phyloP scores from a whole-genome alignment of 2,888 invertebrate genomes.

The Heliconius charithonia region DNA sequence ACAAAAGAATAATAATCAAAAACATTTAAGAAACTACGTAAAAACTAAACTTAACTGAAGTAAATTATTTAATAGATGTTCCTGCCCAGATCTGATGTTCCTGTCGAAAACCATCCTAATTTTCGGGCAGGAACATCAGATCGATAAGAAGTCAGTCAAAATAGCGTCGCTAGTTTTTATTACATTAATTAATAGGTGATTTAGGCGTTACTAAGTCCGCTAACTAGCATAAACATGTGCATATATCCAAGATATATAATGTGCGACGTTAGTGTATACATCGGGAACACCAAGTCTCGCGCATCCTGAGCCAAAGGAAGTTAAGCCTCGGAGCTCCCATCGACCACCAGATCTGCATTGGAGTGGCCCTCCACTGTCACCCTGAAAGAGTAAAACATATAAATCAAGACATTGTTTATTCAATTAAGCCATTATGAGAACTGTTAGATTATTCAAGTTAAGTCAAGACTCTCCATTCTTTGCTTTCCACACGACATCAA shows the following conservation, averaged over 20 bases:
- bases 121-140: too few species aligned
- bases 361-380: slow-evolving; percentile 95
- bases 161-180: neutral
- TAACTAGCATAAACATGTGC: slow-evolving; percentile 71
- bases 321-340: slow-evolving; percentile 95
- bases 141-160: neutral
- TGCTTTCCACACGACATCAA: too few species aligned
- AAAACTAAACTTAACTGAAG: too few species aligned
- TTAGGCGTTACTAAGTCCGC: neutral
- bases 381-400: slow-evolving; percentile 79
- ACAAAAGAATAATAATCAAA: too few species aligned
- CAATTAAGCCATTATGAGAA: too few species aligned
- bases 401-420: neutral
- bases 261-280: slow-evolving; percentile 92
- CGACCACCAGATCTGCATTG: slow-evolving; percentile 93
- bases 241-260: slow-evolving; percentile 93
- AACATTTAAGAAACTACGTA: too few species aligned
- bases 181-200: neutral
- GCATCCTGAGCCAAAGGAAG: slow-evolving; percentile 96
- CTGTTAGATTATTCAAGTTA: too few species aligned
- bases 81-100: too few species aligned
- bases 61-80: too few species aligned
- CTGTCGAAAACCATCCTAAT: too few species aligned
- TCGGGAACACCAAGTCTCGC: slow-evolving; percentile 94
- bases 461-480: too few species aligned